A percentile compares a stretch with the other conserved stretches of the same genome.
Conservation (phyloP, 1,140 invertebrate genomes). For the Sarcophaga bullata region DNA sequence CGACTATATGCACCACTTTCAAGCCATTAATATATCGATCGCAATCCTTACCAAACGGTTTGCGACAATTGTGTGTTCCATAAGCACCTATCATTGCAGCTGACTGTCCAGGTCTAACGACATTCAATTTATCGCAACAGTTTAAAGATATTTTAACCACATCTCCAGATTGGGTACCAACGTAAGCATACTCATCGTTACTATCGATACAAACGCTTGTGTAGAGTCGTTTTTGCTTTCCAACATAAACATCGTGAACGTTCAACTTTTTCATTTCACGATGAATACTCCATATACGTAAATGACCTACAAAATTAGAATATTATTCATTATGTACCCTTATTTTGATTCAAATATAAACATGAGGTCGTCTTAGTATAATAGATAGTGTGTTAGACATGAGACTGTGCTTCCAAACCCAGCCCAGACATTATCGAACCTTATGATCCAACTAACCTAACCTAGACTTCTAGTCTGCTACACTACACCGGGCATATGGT, state of each 20-base stretch:
- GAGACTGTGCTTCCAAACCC: too few species aligned
- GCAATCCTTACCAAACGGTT: constrained; percentile 61
- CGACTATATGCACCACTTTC: constrained; percentile 73
- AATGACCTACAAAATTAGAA: constrained; percentile 63
- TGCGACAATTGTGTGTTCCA: constrained; percentile 64
- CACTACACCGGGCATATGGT: too few species aligned
- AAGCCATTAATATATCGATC: constrained; percentile 71
- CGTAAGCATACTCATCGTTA: constrained; percentile 79
- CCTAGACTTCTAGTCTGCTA: too few species aligned
- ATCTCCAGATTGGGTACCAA: constrained; percentile 82
- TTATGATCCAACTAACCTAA: too few species aligned
- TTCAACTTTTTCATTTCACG: constrained; percentile 74
- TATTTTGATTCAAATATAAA: not conserved
- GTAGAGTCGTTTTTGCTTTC: constrained; percentile 75
- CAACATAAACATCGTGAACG: constrained; percentile 77
- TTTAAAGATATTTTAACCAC: constrained; percentile 75
- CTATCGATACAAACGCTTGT: constrained; percentile 73
- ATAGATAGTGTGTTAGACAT: not conserved
- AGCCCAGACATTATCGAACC: too few species aligned
- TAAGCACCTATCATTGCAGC: constrained; percentile 77
- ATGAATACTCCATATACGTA: constrained; percentile 81
- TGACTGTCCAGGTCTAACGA: constrained; percentile 66
- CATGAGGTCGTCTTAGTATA: not conserved
- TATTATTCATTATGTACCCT: not conserved
- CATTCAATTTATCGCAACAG: constrained; percentile 70